Evolutionary conservation across 2,797 vertebrate genomes (phyloP).

Genomic region (Leuciscus waleckii): DNA sequence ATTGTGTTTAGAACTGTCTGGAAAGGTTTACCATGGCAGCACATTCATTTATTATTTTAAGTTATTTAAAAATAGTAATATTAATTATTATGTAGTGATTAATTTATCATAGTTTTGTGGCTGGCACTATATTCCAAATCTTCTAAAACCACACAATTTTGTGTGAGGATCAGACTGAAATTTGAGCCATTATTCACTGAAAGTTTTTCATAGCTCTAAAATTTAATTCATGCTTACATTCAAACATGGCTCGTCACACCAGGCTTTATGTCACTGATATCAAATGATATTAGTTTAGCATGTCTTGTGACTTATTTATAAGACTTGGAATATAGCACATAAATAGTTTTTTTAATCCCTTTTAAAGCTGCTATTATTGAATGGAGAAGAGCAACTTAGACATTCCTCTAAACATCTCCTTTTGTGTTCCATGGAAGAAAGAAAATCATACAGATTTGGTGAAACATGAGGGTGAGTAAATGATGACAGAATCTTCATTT

Average conservation of each 20-base stretch:
- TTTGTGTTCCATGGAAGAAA: neutral
- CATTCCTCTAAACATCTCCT: neutral
- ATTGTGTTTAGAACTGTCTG: neutral
- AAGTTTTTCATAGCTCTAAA: neutral
- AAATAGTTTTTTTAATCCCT: neutral
- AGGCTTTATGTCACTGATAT: neutral
- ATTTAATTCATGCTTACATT: neutral
- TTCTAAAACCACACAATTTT: neutral
- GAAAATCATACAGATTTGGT: neutral
- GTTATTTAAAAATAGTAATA: neutral
- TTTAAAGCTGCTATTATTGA: neutral
- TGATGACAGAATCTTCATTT: neutral
- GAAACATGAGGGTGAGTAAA: constrained; percentile 19
- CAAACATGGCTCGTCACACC: neutral
- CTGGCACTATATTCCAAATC: neutral
- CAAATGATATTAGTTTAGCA: neutral
- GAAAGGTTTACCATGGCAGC: neutral
- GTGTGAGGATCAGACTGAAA: neutral
- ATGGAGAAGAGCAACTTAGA: neutral
- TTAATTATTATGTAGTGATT: neutral
- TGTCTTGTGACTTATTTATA: constrained; percentile 1
- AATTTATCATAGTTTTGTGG: neutral
- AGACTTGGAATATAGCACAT: constrained; percentile 16
- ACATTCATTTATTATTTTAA: neutral
- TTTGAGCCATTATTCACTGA: neutral